These are phyloP conservation scores for Sclerodermus sp. DNA, from an alignment of 2,888 invertebrate species.

Conservation along the genomic window DNA sequence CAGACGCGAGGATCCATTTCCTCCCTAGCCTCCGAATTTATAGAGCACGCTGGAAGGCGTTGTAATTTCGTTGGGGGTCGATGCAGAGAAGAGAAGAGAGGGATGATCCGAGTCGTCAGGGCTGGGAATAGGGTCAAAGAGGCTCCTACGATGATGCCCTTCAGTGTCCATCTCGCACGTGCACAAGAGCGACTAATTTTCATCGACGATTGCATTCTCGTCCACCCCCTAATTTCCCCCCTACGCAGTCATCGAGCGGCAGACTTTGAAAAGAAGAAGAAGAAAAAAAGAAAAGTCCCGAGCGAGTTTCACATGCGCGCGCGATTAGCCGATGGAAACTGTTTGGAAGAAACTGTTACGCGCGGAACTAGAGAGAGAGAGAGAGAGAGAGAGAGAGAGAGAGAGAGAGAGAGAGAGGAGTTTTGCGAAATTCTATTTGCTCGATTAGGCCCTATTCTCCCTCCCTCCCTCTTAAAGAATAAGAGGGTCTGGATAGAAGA, in stretches of 20 bases:
- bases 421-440: neutral
- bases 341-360: too few species aligned
- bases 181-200: conserved; percentile 38
- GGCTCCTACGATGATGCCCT: conserved; percentile 1
- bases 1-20: conserved; percentile 23
- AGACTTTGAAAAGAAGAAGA: too few species aligned
- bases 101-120: neutral
- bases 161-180: conserved; percentile 14
- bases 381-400: too few species aligned
- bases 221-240: conserved; percentile 6
- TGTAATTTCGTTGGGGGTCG: conserved; percentile 23
- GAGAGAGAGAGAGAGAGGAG: too few species aligned
- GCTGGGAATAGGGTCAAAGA: conserved; percentile 15
- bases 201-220: conserved; percentile 26
- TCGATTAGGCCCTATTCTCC: conserved; percentile 22
- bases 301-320: too few species aligned
- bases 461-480: conserved; percentile 14
- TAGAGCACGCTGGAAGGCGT: conserved; percentile 17
- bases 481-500: conserved; percentile 13
- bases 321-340: too few species aligned
- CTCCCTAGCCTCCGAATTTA: conserved; percentile 21
- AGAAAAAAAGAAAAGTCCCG: too few species aligned
- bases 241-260: conserved; percentile 1
- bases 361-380: too few species aligned
- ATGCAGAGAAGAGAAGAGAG: too few species aligned